phyloP scores from a whole-genome alignment of 1,140 invertebrate species.

The Wiebesia pumilae region DNA sequence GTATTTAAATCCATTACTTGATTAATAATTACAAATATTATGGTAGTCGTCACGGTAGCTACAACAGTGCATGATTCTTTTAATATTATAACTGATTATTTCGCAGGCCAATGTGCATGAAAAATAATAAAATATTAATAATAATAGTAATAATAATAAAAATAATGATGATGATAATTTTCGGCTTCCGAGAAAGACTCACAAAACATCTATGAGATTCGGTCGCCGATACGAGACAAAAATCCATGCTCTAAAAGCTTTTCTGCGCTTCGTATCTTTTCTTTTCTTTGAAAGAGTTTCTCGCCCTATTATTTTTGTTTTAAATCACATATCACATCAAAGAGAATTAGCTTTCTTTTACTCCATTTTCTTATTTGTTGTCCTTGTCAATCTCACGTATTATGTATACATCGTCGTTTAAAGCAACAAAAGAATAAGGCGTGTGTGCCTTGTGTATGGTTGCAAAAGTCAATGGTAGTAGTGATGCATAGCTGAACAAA shows the following conservation, averaged over 20 bases:
- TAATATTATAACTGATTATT: slow-evolving; percentile 37
- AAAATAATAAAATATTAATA: slow-evolving; percentile 46
- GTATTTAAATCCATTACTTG: slow-evolving; percentile 44
- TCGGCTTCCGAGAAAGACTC: slow-evolving; percentile 46
- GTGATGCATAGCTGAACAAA: slow-evolving; percentile 45
- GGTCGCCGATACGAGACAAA: slow-evolving; percentile 35
- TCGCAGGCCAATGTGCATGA: slow-evolving; percentile 41
- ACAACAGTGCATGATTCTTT: slow-evolving; percentile 30
- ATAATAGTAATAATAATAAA: slow-evolving; percentile 36
- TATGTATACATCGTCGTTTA: slow-evolving; percentile 34
- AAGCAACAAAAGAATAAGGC: slow-evolving; percentile 40
- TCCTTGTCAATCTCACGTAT: slow-evolving; percentile 12
- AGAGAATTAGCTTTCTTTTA: slow-evolving; percentile 46
- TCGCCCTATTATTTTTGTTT: slow-evolving; percentile 12
- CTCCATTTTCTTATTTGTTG: slow-evolving; percentile 35
- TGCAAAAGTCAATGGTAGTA: slow-evolving; percentile 17
- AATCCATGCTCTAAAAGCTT: slow-evolving; percentile 21
- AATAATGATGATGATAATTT: slow-evolving; percentile 46
- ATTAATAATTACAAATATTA: slow-evolving; percentile 57
- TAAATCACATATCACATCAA: slow-evolving; percentile 52
- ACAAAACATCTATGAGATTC: slow-evolving; percentile 39
- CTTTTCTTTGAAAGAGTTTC: slow-evolving; percentile 18
- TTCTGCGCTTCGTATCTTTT: slow-evolving; percentile 28
- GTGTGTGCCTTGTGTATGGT: neutral
- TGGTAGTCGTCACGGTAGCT: slow-evolving; percentile 6